These are phyloP conservation scores for Pseudachorutes palmiensis DNA, from an alignment of 1,140 invertebrate species.

Conservation along the genomic window DNA sequence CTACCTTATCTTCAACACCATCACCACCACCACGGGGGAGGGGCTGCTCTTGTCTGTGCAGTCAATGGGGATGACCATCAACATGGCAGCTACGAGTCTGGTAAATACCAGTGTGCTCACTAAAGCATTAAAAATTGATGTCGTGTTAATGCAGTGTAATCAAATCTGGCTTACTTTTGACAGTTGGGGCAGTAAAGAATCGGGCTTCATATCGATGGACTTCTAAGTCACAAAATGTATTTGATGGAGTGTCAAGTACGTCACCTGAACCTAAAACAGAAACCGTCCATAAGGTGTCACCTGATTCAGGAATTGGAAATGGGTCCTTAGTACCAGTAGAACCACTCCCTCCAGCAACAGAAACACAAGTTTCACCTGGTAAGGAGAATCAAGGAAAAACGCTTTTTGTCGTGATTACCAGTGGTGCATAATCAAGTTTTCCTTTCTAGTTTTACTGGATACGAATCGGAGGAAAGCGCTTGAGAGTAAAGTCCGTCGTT, in stretches of 20 bases:
- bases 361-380: slow-evolving; percentile 28
- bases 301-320: slow-evolving; percentile 33
- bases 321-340: slow-evolving; percentile 14
- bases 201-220: not conserved
- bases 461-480: slow-evolving; percentile 25
- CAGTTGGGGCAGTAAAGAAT: slow-evolving; percentile 14
- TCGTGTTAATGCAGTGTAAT: not conserved
- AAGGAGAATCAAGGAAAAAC: slow-evolving; percentile 2
- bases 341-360: slow-evolving; percentile 17
- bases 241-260: slow-evolving; percentile 36
- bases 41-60: not conserved
- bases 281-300: slow-evolving; percentile 35
- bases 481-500: slow-evolving; percentile 31
- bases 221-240: slow-evolving; percentile 23
- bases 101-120: too few relatives aligned
- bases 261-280: slow-evolving; percentile 38
- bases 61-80: slow-evolving; percentile 28
- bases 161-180: slow-evolving; percentile 6
- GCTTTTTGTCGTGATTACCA: not conserved
- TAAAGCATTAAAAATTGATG: too few relatives aligned
- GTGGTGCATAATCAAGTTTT: not conserved
- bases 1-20: not conserved
- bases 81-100: slow-evolving; percentile 25
- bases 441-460: slow-evolving; percentile 26
- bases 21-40: slow-evolving; percentile 23